phyloP scores from a whole-genome alignment of 2,888 invertebrate genomes.

The Azorinus chamasolen region DNA sequence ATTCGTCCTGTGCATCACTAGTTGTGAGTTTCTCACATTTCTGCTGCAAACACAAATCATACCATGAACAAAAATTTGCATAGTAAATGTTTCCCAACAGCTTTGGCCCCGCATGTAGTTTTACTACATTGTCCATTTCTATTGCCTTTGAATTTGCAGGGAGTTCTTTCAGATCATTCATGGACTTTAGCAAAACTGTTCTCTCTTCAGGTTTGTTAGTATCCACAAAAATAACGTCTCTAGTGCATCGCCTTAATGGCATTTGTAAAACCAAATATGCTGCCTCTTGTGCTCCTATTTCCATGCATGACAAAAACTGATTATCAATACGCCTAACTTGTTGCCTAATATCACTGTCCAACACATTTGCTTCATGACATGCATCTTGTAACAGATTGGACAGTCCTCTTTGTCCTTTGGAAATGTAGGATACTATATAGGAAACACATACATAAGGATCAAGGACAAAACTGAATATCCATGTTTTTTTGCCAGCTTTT shows the following conservation, averaged over 20 bases:
- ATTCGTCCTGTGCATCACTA: constrained; percentile 4
- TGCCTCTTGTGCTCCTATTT: constrained; percentile 15
- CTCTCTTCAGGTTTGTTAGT: constrained; percentile 37
- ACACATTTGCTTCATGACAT: constrained; percentile 25
- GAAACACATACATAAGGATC: constrained; percentile 11
- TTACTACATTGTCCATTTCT: constrained; percentile 43
- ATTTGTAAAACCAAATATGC: constrained; percentile 12
- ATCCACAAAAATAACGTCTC: constrained; percentile 50
- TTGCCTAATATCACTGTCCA: constrained; percentile 31
- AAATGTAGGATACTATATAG: constrained; percentile 40
- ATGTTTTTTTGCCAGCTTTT: constrained; percentile 57
- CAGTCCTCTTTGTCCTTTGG: constrained; percentile 60
- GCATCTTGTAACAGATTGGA: constrained; percentile 49
- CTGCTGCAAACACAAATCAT: constrained; percentile 3
- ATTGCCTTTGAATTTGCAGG: constrained; percentile 38
- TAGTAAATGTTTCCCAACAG: constrained; percentile 28
- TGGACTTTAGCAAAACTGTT: constrained; percentile 44
- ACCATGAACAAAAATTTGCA: constrained; percentile 54
- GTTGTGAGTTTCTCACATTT: neutral
- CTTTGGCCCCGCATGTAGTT: constrained; percentile 55
- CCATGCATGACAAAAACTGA: neutral
- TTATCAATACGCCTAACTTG: constrained; percentile 41
- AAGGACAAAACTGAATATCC: constrained; percentile 14
- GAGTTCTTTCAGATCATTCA: constrained; percentile 32
- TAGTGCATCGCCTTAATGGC: constrained; percentile 3